Evolutionary conservation across 2,888 invertebrate species (phyloP), one percentile per base, ranked within the genome.

Genomic region (Abrostola triplasia): DNA sequence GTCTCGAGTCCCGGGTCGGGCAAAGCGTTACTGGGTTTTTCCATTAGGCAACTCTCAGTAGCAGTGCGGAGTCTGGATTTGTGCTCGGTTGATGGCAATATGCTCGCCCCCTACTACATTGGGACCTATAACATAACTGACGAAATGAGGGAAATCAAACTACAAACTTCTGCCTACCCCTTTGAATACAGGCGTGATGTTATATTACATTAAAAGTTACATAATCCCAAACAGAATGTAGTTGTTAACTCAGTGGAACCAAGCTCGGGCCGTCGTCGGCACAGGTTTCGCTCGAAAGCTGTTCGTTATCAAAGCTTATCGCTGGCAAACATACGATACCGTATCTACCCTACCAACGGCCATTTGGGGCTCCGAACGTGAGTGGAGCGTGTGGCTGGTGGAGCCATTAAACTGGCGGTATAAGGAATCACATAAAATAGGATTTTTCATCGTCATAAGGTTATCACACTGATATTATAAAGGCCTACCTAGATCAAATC

Each of bases 341-440:
- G 63, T 89, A 89, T 89, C 89, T 89, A 88, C 89, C 89, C 89
- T 80, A 80, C 72, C 73, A 67, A 74, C 79, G 70, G 73, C 61
- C 70, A 66, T 64, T 64, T 73, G 73, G 67, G 66, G 64, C 69
- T 67, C 52, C 35, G 44, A 35, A 40, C 57, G 56, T 63, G 67
- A 66, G 67, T 74, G 64, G 47, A 72, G 53, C 61, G 72, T 63
- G 58, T 64, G 67, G 63, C 54, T 49, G 41, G 11, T 6, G 6
- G 52, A 63, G 70, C 69, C n/a, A 7, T 0, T 10, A 11, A 7
- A 54, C 24, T 50, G 57, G 62, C 63, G 72, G 12, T 12, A 41
- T 36, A 10, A 35, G 10, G 5, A 11, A 12, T 38, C 44, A 13
- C 13, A 9, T 24, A 13, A 7, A 42, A n/a, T 2, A 24, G 24